These are phyloP conservation scores for Cercopithecus petaurista DNA, from an alignment of 2,797 vertebrate genomes.

Conservation along the genomic window DNA sequence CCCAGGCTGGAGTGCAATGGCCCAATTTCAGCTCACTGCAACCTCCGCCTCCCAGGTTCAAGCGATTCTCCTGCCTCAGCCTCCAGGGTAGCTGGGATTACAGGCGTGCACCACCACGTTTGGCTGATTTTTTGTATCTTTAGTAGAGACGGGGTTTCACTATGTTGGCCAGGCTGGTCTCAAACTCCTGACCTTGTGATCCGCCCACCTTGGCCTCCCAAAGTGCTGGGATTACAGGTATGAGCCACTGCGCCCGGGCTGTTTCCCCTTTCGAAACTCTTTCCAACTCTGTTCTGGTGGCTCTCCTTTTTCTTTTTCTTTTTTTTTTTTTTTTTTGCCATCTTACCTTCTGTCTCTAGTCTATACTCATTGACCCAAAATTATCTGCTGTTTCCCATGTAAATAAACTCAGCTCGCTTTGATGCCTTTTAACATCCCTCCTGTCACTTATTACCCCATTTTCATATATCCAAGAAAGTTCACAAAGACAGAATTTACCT, in stretches of 20 bases:
- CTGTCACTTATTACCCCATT: not conserved
- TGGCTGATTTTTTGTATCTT: too few species aligned
- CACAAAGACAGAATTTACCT: not conserved
- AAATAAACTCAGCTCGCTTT: not conserved
- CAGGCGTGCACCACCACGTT: rapidly evolving
- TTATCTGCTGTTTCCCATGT: not conserved
- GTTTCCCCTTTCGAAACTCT: not conserved
- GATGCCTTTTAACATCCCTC: not conserved
- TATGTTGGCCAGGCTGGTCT: too few species aligned
- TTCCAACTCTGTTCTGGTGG: not conserved
- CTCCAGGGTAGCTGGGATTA: too few species aligned
- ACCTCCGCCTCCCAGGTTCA: too few species aligned
- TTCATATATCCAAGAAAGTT: not conserved
- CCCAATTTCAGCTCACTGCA: too few species aligned
- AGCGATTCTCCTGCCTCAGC: too few species aligned
- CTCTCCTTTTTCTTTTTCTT: not conserved
- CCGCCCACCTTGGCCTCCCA: too few species aligned
- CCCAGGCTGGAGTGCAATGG: too few species aligned
- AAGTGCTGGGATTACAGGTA: too few species aligned
- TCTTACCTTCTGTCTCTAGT: not conserved
- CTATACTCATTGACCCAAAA: not conserved
- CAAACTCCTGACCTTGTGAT: too few species aligned
- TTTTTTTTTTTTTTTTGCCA: not conserved
- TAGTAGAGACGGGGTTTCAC: too few species aligned
- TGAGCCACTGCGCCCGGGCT: rapidly evolving